A percentile compares a stretch with the other conserved stretches of the same genome.
phyloP scores from a whole-genome alignment of 2,113 vertebrate genomes.

The Hydropotes inermis region DNA sequence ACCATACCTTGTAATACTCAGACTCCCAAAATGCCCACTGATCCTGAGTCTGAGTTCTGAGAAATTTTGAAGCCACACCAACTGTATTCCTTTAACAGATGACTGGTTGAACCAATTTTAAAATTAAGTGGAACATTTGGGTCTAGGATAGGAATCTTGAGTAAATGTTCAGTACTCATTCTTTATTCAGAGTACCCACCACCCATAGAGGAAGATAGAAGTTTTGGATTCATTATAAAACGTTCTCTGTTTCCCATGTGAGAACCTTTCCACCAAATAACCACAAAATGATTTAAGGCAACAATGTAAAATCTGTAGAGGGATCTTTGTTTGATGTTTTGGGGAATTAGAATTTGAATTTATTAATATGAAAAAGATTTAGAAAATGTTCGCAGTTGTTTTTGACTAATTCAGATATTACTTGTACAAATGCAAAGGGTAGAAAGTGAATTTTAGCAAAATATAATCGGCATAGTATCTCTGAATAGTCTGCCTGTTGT shows the following conservation, averaged over 20 bases:
- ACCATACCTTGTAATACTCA: not conserved
- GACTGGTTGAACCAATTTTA: not conserved
- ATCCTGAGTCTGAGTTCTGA: not conserved
- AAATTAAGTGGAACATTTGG: not conserved
- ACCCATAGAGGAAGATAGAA: not conserved
- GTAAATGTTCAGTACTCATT: not conserved
- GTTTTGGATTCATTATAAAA: conserved; percentile 10
- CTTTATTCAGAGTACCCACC: not conserved
- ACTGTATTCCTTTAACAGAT: not conserved
- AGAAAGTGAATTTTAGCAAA: conserved; percentile 29
- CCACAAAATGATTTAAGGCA: conserved; percentile 24
- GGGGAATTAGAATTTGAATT: conserved; percentile 23
- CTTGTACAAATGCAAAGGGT: not conserved
- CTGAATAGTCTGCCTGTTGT: not conserved
- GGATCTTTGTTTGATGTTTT: conserved; percentile 2
- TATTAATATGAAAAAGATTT: not conserved
- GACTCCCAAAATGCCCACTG: not conserved
- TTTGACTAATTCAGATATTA: conserved; percentile 19
- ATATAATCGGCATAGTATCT: not conserved
- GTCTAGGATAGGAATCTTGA: not conserved
- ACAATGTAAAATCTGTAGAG: not conserved
- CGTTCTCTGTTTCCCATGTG: not conserved
- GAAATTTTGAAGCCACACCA: not conserved
- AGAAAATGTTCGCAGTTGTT: not conserved
- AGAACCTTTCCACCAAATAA: conserved; percentile 42